Evolutionary conservation across 2,888 invertebrate species (phyloP).

Genomic region (Brenthis hecate): DNA sequence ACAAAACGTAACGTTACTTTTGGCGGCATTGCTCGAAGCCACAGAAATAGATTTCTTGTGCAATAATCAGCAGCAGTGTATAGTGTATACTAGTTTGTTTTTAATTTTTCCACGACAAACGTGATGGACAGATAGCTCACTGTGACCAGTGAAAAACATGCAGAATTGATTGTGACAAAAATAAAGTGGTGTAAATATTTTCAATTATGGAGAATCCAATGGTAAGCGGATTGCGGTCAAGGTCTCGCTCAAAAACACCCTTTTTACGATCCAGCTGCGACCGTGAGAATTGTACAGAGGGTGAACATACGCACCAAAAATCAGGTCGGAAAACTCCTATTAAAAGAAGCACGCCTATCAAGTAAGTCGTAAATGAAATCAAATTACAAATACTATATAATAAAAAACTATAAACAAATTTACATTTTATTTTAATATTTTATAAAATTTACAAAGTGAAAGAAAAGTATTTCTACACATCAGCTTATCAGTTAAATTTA

Average conservation of each 20-base stretch:
- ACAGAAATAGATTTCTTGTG: slow-evolving; percentile 80
- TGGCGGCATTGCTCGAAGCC: slow-evolving; percentile 77
- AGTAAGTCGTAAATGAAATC: slow-evolving; percentile 60
- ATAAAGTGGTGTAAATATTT: slow-evolving; percentile 25
- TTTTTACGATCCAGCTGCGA: slow-evolving; percentile 83
- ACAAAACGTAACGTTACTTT: slow-evolving; percentile 67
- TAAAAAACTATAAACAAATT: no score
- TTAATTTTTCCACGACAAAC: slow-evolving; percentile 49
- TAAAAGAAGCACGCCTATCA: slow-evolving; percentile 75
- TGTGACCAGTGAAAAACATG: slow-evolving; percentile 48
- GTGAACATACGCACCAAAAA: slow-evolving; percentile 77
- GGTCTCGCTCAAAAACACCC: slow-evolving; percentile 88
- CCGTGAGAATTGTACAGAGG: slow-evolving; percentile 79
- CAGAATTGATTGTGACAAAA: slow-evolving; percentile 24
- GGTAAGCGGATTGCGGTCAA: slow-evolving; percentile 83
- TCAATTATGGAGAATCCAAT: slow-evolving; percentile 68
- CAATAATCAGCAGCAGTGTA: slow-evolving; percentile 54
- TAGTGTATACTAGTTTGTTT: slow-evolving; percentile 49
- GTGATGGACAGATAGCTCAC: slow-evolving; percentile 28
- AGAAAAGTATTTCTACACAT: no score
- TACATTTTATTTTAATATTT: no score
- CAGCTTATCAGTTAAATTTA: no score
- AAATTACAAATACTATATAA: neutral
- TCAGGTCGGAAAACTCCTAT: slow-evolving; percentile 76
- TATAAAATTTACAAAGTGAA: no score